A percentile compares a stretch with the other conserved stretches of the same genome.
Evolutionary conservation across 2,113 vertebrate genomes (phyloP).

Genomic region (Caretta caretta): DNA sequence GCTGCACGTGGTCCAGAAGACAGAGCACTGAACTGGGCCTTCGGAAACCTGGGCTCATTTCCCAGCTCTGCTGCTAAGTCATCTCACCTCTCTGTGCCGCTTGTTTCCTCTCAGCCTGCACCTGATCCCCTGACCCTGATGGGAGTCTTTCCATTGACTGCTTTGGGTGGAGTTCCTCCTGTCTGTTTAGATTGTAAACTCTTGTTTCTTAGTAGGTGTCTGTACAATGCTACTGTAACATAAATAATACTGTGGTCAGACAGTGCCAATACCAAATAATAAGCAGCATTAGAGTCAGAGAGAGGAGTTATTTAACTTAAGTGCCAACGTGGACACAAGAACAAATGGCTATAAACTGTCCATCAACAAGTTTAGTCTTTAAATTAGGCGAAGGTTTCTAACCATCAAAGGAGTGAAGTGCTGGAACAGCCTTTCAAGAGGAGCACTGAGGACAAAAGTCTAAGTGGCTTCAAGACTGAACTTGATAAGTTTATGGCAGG

Average conservation of each 20-base stretch:
- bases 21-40: not conserved
- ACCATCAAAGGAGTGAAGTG: not conserved
- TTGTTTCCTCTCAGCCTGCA: not conserved
- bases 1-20: not conserved
- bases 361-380: not conserved
- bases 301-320: not conserved
- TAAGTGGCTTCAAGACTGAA: not conserved
- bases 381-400: not conserved
- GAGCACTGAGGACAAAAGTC: not conserved
- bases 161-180: not conserved
- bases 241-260: not conserved
- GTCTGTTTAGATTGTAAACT: not conserved
- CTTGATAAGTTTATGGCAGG: no score
- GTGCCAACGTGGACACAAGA: not conserved
- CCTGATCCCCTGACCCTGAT: not conserved
- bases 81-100: not conserved
- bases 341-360: not conserved
- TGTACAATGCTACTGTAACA: not conserved
- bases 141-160: not conserved
- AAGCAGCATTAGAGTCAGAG: not conserved
- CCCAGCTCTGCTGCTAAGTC: not conserved
- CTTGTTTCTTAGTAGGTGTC: not conserved
- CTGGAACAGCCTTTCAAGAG: not conserved
- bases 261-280: not conserved
- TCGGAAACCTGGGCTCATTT: not conserved